Percentiles rank a stretch among this genome's conserved stretches.
Evolutionary conservation across 2,888 invertebrate species (phyloP).

Genomic region (Poecilus cupreus): DNA sequence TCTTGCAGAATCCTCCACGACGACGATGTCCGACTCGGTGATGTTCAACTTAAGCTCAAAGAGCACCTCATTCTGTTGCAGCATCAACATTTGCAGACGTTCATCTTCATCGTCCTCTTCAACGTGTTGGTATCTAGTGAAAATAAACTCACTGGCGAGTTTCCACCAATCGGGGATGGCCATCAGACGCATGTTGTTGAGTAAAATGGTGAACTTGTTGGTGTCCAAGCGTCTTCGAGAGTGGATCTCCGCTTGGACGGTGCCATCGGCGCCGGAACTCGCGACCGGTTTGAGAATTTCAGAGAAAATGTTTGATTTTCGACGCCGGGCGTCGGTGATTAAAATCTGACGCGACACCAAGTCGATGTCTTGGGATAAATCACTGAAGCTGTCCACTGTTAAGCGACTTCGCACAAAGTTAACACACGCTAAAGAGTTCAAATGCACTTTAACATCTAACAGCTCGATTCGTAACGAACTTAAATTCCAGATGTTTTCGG

Average conservation of each 20-base stretch:
- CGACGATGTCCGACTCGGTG: constrained; percentile 95
- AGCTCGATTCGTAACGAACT: constrained; percentile 89
- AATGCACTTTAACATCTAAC: constrained; percentile 88
- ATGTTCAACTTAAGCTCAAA: constrained; percentile 94
- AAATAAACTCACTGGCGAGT: constrained; percentile 86
- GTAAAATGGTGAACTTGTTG: constrained; percentile 88
- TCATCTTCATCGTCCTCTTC: background rate
- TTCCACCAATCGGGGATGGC: constrained; percentile 96
- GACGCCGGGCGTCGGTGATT: constrained; percentile 81
- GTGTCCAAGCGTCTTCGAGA: constrained; percentile 79
- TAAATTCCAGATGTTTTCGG: constrained; percentile 79
- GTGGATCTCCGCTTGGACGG: constrained; percentile 78
- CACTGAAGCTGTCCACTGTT: constrained; percentile 89
- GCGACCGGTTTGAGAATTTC: constrained; percentile 64
- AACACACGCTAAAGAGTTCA: constrained; percentile 85
- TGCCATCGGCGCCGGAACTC: constrained; percentile 64
- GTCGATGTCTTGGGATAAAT: constrained; percentile 93
- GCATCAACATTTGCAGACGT: background rate
- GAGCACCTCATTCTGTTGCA: constrained; percentile 69
- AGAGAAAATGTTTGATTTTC: constrained; percentile 82
- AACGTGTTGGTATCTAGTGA: constrained; percentile 72
- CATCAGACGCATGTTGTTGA: constrained; percentile 96
- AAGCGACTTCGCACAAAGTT: constrained; percentile 94
- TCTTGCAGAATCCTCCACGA: constrained; percentile 92
- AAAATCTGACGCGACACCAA: constrained; percentile 93